These are phyloP conservation scores for Caenorhabditis inopinata DNA, from an alignment of 1,140 invertebrate species.

Conservation along the genomic window DNA sequence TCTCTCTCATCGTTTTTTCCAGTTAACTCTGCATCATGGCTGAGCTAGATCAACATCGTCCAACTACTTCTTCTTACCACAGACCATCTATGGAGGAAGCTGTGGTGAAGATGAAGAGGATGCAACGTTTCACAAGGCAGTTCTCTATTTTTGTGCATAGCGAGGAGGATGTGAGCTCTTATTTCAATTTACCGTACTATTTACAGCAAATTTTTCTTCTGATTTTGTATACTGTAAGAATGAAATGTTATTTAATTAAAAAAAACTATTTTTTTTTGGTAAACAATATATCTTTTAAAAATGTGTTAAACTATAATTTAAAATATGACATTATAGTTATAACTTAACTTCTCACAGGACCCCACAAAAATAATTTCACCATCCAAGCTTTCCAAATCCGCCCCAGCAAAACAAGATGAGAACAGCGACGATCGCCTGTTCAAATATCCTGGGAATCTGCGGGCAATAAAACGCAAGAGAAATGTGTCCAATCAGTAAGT, in stretches of 20 bases:
- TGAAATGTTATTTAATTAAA: too few species aligned
- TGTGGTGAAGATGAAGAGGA: background rate
- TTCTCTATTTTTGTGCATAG: background rate
- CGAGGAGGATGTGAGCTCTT: background rate
- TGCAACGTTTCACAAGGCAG: conserved; percentile 2
- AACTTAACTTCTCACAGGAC: too few species aligned
- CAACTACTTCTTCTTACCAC: background rate
- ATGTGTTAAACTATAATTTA: too few species aligned
- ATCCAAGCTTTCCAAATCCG: background rate
- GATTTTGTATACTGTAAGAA: too few species aligned
- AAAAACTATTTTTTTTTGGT: too few species aligned
- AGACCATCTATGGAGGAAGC: background rate
- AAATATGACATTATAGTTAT: too few species aligned
- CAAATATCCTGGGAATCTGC: background rate
- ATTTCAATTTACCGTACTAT: background rate
- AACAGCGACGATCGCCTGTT: background rate
- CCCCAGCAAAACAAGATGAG: background rate
- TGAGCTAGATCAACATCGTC: conserved; percentile 3
- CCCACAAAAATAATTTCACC: background rate
- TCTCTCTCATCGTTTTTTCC: background rate
- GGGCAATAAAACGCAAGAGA: background rate
- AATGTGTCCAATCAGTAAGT: background rate
- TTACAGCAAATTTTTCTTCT: too few species aligned
- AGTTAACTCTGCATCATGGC: conserved; percentile 28
- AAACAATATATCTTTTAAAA: too few species aligned